Evolutionary conservation across 2,888 invertebrate species (phyloP).

Genomic region (Notocelia uddmanniana): DNA sequence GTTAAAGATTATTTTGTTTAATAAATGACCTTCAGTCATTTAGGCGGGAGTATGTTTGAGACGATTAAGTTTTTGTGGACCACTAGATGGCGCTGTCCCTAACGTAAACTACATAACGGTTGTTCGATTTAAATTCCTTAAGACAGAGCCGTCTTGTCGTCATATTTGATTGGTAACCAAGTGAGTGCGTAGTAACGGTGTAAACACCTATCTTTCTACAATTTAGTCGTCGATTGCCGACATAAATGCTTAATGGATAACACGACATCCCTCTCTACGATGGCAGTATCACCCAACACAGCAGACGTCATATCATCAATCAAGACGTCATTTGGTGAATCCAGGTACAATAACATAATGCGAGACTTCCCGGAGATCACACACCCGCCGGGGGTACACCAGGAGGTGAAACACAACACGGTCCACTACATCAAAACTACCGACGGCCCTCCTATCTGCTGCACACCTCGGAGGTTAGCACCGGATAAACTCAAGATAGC

Average conservation of each 20-base stretch:
- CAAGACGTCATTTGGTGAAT: not conserved
- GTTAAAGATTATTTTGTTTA: too few relatives aligned
- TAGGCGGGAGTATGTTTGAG: too few relatives aligned
- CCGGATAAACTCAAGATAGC: too few relatives aligned
- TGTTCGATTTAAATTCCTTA: too few relatives aligned
- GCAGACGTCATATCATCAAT: not conserved
- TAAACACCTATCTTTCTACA: constrained; percentile 9
- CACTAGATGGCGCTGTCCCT: too few relatives aligned
- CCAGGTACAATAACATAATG: not conserved
- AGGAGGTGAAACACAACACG: constrained; percentile 10
- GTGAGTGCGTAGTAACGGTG: too few relatives aligned
- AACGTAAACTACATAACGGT: too few relatives aligned
- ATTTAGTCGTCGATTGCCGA: not conserved
- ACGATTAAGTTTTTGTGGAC: too few relatives aligned
- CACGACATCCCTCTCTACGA: not conserved
- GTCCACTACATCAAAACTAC: constrained; percentile 11
- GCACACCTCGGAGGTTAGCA: too few relatives aligned
- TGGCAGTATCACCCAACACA: not conserved
- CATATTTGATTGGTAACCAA: too few relatives aligned
- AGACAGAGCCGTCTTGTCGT: too few relatives aligned
- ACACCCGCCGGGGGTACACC: not conserved
- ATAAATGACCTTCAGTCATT: too few relatives aligned
- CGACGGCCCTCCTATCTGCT: constrained; percentile 7
- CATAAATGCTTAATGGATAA: not conserved
- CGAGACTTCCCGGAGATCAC: constrained; percentile 13